These are phyloP conservation scores for Stomatorhinus ivindoensis DNA, from an alignment of 2,113 vertebrate species.

Conservation along the genomic window DNA sequence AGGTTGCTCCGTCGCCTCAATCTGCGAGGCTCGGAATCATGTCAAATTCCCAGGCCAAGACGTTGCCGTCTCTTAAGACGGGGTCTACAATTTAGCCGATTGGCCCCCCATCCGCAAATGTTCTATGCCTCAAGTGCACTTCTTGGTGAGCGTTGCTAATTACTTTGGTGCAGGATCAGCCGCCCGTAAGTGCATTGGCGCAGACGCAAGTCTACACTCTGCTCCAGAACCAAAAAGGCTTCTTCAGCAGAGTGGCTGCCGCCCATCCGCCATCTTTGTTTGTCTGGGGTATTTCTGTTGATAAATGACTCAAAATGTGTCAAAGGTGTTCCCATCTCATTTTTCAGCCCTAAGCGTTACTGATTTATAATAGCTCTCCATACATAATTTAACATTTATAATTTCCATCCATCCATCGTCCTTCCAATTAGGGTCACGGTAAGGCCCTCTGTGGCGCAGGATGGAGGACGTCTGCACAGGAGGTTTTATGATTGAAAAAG, in stretches of 20 bases:
- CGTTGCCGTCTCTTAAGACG: slow-evolving; percentile 4
- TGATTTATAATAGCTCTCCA: neutral
- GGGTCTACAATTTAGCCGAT: neutral
- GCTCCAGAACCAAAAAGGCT: neutral
- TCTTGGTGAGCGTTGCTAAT: neutral
- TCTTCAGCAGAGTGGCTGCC: neutral
- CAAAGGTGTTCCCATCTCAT: neutral
- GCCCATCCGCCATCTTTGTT: neutral
- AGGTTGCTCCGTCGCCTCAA: neutral
- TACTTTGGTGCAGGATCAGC: neutral
- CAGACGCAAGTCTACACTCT: neutral
- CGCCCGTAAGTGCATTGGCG: neutral
- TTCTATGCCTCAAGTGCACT: neutral
- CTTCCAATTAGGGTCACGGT: neutral
- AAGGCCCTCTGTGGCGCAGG: neutral
- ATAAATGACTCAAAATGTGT: neutral
- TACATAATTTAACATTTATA: neutral
- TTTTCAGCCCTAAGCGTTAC: neutral
- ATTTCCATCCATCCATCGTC: neutral
- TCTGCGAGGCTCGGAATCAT: neutral
- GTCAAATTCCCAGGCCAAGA: neutral
- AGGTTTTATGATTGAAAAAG: neutral
- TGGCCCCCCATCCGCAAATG: neutral
- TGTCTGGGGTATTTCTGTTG: neutral
- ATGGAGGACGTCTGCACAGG: neutral